These are phyloP conservation scores for Caenorhabditis briggsae DNA, from an alignment of 1,140 invertebrate genomes.

Conservation along the genomic window DNA sequence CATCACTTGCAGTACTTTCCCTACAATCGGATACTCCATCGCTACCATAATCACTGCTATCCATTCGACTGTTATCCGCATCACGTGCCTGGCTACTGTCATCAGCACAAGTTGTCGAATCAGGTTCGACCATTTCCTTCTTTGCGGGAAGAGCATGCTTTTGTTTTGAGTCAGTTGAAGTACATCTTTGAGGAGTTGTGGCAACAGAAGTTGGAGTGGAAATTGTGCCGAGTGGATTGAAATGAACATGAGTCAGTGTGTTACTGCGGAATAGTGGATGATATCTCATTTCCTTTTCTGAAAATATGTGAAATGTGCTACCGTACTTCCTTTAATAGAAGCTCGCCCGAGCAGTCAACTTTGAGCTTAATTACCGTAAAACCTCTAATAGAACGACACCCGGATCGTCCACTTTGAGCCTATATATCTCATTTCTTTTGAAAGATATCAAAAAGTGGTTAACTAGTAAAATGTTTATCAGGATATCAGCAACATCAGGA, in stretches of 20 bases:
- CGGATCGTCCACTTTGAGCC: too few relatives aligned
- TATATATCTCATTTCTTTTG: too few relatives aligned
- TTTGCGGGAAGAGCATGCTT: not conserved
- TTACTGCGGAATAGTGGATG: constrained; percentile 63
- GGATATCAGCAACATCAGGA: too few relatives aligned
- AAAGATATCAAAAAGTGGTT: too few relatives aligned
- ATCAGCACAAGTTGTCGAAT: constrained; percentile 1
- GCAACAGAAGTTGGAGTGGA: constrained; percentile 5
- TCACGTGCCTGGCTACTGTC: constrained; percentile 14
- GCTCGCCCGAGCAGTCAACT: too few relatives aligned
- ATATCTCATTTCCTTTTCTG: constrained; percentile 48
- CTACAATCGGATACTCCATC: constrained; percentile 30
- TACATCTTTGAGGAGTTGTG: constrained; percentile 53
- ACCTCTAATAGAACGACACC: too few relatives aligned
- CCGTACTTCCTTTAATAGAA: not conserved
- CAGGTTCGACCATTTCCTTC: not conserved
- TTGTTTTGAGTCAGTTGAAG: constrained; percentile 32
- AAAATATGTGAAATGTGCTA: not conserved
- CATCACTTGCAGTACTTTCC: constrained; percentile 22
- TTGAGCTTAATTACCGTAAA: too few relatives aligned
- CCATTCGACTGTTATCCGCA: constrained; percentile 46
- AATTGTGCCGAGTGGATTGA: constrained; percentile 55
- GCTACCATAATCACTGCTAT: constrained; percentile 43
- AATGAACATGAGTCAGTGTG: constrained; percentile 62
- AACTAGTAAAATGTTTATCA: too few relatives aligned